Conservation (phyloP, 2,888 invertebrate species). For the Latheticus oryzae region DNA sequence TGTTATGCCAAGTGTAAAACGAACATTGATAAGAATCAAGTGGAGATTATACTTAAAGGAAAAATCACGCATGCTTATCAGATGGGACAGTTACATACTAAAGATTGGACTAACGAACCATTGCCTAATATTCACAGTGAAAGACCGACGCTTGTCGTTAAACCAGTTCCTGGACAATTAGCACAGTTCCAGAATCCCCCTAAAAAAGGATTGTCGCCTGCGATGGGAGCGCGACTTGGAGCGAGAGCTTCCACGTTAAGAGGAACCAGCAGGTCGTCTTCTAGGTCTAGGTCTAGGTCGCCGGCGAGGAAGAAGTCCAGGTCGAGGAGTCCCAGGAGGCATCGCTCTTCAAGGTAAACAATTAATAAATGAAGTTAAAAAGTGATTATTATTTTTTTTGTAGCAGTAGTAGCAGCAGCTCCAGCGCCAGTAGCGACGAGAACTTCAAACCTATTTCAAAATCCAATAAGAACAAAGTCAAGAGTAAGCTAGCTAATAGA, state of each 20-base stretch:
- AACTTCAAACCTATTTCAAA: constrained; percentile 64
- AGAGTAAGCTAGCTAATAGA: constrained; percentile 71
- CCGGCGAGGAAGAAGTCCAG: constrained; percentile 47
- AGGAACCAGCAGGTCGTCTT: constrained; percentile 61
- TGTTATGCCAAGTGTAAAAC: constrained; percentile 93
- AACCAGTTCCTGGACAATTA: constrained; percentile 68
- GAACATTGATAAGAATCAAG: constrained; percentile 90
- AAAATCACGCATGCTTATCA: constrained; percentile 92
- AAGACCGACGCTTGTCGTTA: constrained; percentile 74
- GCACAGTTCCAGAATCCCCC: constrained; percentile 71
- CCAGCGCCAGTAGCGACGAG: constrained; percentile 70
- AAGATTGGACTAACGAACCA: constrained; percentile 96
- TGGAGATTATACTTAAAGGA: constrained; percentile 93
- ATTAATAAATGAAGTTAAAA: no score
- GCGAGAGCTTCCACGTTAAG: constrained; percentile 65
- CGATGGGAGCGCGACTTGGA: constrained; percentile 71
- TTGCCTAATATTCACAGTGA: constrained; percentile 89
- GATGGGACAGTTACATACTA: constrained; percentile 83
- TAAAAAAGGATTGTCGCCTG: constrained; percentile 68
- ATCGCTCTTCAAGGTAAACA: constrained; percentile 61
- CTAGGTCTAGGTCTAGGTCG: constrained; percentile 56
- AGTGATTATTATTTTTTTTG: constrained; percentile 14
- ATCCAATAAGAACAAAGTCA: constrained; percentile 57
- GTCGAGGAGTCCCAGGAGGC: constrained; percentile 57
- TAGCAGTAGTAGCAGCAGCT: constrained; percentile 60